Evolutionary conservation across 1,140 invertebrate species (phyloP), one percentile per base, ranked within the genome.

Genomic region (Megalonaias nervosa): DNA sequence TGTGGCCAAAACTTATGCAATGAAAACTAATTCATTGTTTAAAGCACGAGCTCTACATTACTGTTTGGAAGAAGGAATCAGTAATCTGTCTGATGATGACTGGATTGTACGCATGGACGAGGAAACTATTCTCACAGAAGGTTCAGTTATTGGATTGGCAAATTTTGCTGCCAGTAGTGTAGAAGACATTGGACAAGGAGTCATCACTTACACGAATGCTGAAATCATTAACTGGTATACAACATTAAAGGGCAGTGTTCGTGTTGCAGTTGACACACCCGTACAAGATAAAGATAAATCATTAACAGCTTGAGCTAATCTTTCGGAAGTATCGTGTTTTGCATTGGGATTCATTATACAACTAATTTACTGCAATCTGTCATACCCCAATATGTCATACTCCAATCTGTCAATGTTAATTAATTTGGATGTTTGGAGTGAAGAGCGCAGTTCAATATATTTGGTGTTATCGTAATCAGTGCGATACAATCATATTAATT

Each of bases 101-200:
- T 99, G 97, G 97, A 95, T 99, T 85, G 97, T 99, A 9, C 98
- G 99, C 92, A 92, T 99, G 26, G 98, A 99, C 89, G 98, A 99
- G 92, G 98, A 99, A 90, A 99, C 98, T 1, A 89, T 99, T 59
- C 91, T 99, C 1, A 98, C 97, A 2, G 95, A 97, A 86, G 97
- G 98, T 90, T 95, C 95, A 26, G 93, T 93, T 1, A 71, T 72
- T 21, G 98, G 98, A n/a, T n/a, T n/a, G n/a, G n/a, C n/a, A n/a
- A n/a, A n/a, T n/a, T n/a, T n/a, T n/a, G n/a, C n/a, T n/a, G n/a
- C n/a, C n/a, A n/a, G n/a, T n/a, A n/a, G n/a, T n/a, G n/a, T n/a
- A n/a, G n/a, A n/a, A 15, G 95, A 97, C 75, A 98, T 99, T 92
- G 98, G 98, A 0, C 97, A 99, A 92, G 98, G 98, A 2, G 92